Evolutionary conservation across 2,113 vertebrate species (phyloP).

Genomic region (Chaenocephalus aceratus): DNA sequence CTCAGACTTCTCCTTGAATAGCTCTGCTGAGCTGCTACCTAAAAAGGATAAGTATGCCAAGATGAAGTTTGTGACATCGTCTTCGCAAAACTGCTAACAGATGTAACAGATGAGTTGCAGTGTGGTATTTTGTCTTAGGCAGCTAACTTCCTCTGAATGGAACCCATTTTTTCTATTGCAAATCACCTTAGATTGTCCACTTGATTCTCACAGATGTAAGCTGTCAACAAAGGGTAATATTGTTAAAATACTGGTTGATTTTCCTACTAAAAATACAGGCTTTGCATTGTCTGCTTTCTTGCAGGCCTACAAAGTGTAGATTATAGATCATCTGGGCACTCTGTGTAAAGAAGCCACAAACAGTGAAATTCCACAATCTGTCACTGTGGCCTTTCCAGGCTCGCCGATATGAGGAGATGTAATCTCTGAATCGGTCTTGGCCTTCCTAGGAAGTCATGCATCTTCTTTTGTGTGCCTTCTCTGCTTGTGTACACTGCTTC

Average conservation of each 20-base stretch:
- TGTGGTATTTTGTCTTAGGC: constrained; percentile 47
- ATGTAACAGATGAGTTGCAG: constrained; percentile 62
- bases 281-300: constrained; percentile 17
- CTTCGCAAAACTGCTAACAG: constrained; percentile 68
- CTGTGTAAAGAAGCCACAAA: constrained; percentile 43
- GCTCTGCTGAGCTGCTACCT: constrained; percentile 60
- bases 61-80: constrained; percentile 57
- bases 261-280: constrained; percentile 26
- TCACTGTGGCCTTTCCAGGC: constrained; percentile 51
- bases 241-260: constrained; percentile 30
- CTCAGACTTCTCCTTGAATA: constrained; percentile 44
- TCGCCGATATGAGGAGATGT: constrained; percentile 65
- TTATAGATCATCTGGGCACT: constrained; percentile 44
- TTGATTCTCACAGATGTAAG: constrained; percentile 54
- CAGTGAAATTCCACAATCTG: constrained; percentile 57
- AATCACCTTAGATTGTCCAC: constrained; percentile 50
- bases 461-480: constrained; percentile 72
- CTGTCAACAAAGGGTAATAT: constrained; percentile 42
- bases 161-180: constrained; percentile 50
- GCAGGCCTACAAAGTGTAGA: constrained; percentile 11
- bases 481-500: constrained; percentile 73
- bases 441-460: constrained; percentile 54
- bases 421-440: constrained; percentile 65
- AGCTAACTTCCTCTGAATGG: constrained; percentile 43
- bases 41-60: constrained; percentile 76